Evolutionary conservation across 2,888 invertebrate genomes (phyloP).

Genomic region (Nycteola revayana): DNA sequence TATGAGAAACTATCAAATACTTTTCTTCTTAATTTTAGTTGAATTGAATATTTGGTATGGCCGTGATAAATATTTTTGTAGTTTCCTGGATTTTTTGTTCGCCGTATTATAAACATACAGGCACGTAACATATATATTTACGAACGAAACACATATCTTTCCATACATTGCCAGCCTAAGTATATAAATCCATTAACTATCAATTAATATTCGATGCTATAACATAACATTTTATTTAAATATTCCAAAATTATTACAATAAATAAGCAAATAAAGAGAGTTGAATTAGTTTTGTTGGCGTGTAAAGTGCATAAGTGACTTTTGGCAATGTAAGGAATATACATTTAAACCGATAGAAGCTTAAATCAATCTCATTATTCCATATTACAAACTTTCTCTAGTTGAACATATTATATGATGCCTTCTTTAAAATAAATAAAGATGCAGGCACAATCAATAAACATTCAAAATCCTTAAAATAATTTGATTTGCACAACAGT

Average conservation of each 20-base stretch:
- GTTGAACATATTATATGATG: too few relatives aligned
- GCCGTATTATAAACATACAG: constrained; percentile 31
- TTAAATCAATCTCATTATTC: too few relatives aligned
- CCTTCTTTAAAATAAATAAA: too few relatives aligned
- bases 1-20: neutral
- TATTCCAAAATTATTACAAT: constrained; percentile 18
- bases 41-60: constrained; percentile 15
- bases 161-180: constrained; percentile 28
- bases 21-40: constrained; percentile 33
- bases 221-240: constrained; percentile 19
- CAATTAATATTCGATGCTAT: constrained; percentile 25
- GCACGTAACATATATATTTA: constrained; percentile 42
- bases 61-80: constrained; percentile 35
- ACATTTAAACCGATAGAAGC: too few relatives aligned
- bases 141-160: constrained; percentile 31
- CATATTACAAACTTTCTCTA: too few relatives aligned
- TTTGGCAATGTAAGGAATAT: too few relatives aligned
- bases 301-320: too few relatives aligned
- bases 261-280: constrained; percentile 16
- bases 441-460: too few relatives aligned
- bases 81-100: constrained; percentile 37
- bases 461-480: too few relatives aligned
- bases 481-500: too few relatives aligned
- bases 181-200: constrained; percentile 28
- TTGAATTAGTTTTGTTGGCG: neutral